A percentile compares a stretch with the other conserved stretches of the same genome.
Conservation (phyloP, 2,113 vertebrate species). For the Pholis gunnellus region DNA sequence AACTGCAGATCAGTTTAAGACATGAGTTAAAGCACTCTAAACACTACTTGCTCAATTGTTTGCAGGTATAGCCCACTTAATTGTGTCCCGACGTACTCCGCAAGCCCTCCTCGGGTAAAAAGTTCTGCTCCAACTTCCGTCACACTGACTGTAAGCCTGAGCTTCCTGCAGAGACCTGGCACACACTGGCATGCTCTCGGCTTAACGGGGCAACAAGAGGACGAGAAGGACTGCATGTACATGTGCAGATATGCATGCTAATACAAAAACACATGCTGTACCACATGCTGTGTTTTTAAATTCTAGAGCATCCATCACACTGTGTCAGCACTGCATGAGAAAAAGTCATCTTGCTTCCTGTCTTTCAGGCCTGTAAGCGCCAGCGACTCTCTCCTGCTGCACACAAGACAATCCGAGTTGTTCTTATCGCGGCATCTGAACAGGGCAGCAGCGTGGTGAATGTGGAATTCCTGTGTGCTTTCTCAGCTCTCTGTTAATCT, state of each 20-base stretch:
- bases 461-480: constrained; percentile 64
- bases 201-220: constrained; percentile 25
- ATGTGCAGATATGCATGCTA: constrained; percentile 4
- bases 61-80: constrained; percentile 33
- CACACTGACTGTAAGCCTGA: constrained; percentile 50
- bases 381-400: background rate
- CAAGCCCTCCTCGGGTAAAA: constrained; percentile 53
- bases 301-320: constrained; percentile 16
- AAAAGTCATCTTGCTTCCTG: background rate
- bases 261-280: background rate
- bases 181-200: constrained; percentile 26
- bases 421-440: constrained; percentile 44
- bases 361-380: background rate
- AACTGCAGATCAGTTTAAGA: constrained; percentile 29
- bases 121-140: constrained; percentile 54
- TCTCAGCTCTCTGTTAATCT: constrained; percentile 58
- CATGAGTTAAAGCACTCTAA: background rate
- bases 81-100: constrained; percentile 27
- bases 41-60: constrained; percentile 21
- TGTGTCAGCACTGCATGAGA: background rate
- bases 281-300: background rate
- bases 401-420: constrained; percentile 13
- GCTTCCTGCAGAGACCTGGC: constrained; percentile 61
- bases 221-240: constrained; percentile 7
- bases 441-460: constrained; percentile 50